Evolutionary conservation across 2,888 invertebrate genomes (phyloP).

Genomic region (Tiphia femorata): DNA sequence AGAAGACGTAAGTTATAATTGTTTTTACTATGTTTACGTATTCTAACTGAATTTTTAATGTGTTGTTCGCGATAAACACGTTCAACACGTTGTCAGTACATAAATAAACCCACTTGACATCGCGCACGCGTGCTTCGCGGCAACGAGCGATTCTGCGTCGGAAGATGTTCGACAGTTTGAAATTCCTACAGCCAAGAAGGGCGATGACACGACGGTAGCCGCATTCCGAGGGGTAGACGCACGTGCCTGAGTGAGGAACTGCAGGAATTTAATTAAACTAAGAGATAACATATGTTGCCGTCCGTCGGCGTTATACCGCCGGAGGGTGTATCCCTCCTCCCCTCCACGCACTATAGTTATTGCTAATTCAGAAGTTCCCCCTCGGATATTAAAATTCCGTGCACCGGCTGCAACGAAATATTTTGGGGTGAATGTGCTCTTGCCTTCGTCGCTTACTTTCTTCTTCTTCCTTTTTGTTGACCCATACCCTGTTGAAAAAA

Average conservation of each 20-base stretch:
- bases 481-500: no score
- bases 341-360: slow-evolving; percentile 57
- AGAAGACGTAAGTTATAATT: slow-evolving; percentile 84
- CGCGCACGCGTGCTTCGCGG: background rate
- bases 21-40: background rate
- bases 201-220: slow-evolving; percentile 42
- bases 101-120: no score
- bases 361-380: slow-evolving; percentile 60
- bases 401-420: slow-evolving; percentile 48
- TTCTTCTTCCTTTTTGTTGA: slow-evolving; percentile 16
- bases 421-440: slow-evolving; percentile 19
- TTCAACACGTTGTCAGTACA: no score
- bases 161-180: slow-evolving; percentile 7
- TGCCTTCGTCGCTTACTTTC: slow-evolving; percentile 17
- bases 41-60: background rate
- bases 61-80: no score
- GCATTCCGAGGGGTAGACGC: slow-evolving; percentile 57
- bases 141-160: background rate
- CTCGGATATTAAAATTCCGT: slow-evolving; percentile 68
- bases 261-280: slow-evolving; percentile 77
- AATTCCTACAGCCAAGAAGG: slow-evolving; percentile 38
- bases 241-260: slow-evolving; percentile 53
- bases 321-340: slow-evolving; percentile 45
- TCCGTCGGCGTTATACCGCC: slow-evolving; percentile 37
- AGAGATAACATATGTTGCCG: slow-evolving; percentile 70